phyloP scores from a whole-genome alignment of 2,113 vertebrate species.

The Pelodiscus sinensis region DNA sequence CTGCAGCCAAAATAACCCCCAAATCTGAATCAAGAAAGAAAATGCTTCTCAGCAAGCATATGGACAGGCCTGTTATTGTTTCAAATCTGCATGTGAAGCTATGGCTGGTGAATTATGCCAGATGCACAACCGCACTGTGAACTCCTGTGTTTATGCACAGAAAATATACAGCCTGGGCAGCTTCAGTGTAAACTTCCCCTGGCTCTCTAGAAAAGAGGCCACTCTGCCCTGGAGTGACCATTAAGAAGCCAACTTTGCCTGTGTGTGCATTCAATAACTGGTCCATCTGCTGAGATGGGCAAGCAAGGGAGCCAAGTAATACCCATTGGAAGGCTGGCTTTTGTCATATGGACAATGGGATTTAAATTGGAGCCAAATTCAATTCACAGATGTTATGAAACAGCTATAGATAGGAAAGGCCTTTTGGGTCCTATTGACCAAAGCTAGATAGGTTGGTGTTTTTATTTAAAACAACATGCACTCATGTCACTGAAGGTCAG shows the following conservation, averaged over 20 bases:
- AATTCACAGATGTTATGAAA: neutral
- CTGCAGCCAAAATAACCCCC: neutral
- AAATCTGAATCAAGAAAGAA: neutral
- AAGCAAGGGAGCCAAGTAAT: neutral
- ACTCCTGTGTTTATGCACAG: neutral
- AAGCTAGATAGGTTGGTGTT: neutral
- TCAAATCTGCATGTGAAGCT: neutral
- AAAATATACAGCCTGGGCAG: neutral
- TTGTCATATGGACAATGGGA: neutral
- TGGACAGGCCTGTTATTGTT: neutral
- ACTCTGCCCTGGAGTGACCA: neutral
- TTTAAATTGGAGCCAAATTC: neutral
- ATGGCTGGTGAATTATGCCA: neutral
- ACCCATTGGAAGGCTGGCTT: neutral
- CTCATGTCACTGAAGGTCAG: neutral
- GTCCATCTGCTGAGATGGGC: neutral
- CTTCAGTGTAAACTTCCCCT: neutral
- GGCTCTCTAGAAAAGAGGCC: neutral
- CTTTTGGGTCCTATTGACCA: neutral
- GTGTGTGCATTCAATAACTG: neutral
- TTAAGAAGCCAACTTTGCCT: neutral
- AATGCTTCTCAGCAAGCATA: neutral
- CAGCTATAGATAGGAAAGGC: neutral
- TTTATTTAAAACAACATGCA: neutral
- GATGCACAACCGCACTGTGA: neutral